phyloP scores from a whole-genome alignment of 1,140 invertebrate species.

The Odontomachus brunneus region DNA sequence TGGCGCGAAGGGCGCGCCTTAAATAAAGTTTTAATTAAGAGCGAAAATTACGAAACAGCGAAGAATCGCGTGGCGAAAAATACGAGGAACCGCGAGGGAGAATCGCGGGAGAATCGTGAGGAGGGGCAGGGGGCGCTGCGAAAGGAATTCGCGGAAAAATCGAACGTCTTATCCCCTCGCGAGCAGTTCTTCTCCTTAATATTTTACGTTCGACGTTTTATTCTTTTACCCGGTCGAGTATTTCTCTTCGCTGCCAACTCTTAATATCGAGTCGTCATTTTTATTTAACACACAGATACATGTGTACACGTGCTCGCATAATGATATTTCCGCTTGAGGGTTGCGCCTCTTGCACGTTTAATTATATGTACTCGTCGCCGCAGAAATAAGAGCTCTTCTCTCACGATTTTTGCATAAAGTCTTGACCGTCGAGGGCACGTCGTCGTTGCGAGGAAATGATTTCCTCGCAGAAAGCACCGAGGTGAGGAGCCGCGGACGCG shows the following conservation, averaged over 20 bases:
- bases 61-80: not conserved
- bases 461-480: not conserved
- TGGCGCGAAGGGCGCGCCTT: not conserved
- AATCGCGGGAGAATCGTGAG: not conserved
- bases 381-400: not conserved
- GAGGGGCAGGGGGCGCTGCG: too few species aligned
- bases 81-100: not conserved
- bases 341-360: not conserved
- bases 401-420: not conserved
- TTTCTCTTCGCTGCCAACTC: too few species aligned
- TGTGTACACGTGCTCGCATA: not conserved
- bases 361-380: not conserved
- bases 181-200: too few species aligned
- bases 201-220: too few species aligned
- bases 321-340: not conserved
- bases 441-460: constrained; percentile 1
- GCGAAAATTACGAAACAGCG: not conserved
- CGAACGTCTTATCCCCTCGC: too few species aligned
- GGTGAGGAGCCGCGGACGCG: not conserved
- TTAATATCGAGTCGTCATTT: too few species aligned
- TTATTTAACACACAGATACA: too few species aligned
- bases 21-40: not conserved
- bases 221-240: too few species aligned
- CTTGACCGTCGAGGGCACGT: not conserved
- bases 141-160: not conserved